A percentile compares a stretch with the other conserved stretches of the same genome.
These are phyloP conservation scores for Tenebrio molitor DNA, from an alignment of 1,140 invertebrate species.

Conservation along the genomic window DNA sequence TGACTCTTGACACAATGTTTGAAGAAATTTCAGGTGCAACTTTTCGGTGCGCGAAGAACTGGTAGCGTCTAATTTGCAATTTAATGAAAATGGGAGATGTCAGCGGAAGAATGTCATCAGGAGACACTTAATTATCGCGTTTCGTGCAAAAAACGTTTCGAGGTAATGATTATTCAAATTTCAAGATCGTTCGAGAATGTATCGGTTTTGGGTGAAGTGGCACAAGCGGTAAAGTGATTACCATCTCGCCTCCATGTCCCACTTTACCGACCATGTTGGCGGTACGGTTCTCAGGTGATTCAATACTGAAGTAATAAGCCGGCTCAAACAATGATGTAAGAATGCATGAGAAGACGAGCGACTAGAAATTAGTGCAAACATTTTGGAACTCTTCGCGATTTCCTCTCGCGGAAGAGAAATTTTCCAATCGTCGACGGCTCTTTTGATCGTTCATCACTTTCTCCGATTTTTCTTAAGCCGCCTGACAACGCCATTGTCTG, in stretches of 20 bases:
- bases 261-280: conserved; percentile 2
- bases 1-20: too few relatives aligned
- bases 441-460: conserved; percentile 1
- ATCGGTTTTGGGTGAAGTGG: conserved; percentile 32
- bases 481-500: not conserved
- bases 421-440: not conserved
- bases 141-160: too few relatives aligned
- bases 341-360: not conserved
- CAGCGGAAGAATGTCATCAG: not conserved
- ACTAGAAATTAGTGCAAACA: not conserved
- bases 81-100: not conserved
- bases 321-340: conserved; percentile 28
- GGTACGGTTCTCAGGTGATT: conserved; percentile 27
- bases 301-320: conserved; percentile 13
- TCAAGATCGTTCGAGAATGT: not conserved
- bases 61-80: too few relatives aligned
- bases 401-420: conserved; percentile 4
- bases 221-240: conserved; percentile 29
- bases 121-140: too few relatives aligned
- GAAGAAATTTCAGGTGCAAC: too few relatives aligned
- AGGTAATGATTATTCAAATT: too few relatives aligned
- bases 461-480: not conserved
- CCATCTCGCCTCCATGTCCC: conserved; percentile 28
- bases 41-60: too few relatives aligned
- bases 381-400: not conserved